Conservation (phyloP, 1,140 invertebrate species). For the Cydia splendana region DNA sequence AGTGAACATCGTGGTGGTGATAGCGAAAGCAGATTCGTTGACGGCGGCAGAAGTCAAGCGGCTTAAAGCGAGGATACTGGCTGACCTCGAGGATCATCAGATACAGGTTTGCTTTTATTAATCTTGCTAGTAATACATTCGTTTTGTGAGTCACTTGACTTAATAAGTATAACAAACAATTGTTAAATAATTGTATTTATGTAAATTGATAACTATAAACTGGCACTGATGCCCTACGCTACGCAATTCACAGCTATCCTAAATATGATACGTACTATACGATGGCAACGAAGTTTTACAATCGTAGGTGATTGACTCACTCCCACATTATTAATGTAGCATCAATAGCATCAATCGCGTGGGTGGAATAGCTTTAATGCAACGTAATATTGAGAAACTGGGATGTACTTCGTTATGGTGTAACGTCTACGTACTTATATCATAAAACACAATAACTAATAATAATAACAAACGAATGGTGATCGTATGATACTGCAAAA, state of each 20-base stretch:
- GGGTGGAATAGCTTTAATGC: not conserved
- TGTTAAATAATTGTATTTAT: too few species aligned
- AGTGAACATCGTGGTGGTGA: conserved; percentile 98
- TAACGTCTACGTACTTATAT: not conserved
- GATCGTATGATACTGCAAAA: too few species aligned
- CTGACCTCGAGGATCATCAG: conserved; percentile 89
- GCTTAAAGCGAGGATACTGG: conserved; percentile 91
- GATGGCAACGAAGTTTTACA: not conserved
- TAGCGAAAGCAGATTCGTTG: conserved; percentile 98
- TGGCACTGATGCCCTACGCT: too few species aligned
- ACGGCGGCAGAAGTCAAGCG: conserved; percentile 93
- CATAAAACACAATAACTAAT: not conserved
- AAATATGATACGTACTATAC: conserved; percentile 36
- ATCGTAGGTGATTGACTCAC: conserved; percentile 1
- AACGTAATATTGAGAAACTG: not conserved
- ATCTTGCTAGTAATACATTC: not conserved
- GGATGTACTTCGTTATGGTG: not conserved
- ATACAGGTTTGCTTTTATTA: conserved; percentile 83
- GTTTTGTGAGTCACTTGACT: not conserved
- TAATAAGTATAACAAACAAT: too few species aligned
- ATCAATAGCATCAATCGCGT: conserved; percentile 6
- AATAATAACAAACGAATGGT: not conserved
- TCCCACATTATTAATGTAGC: conserved; percentile 11
- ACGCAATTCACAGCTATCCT: too few species aligned
- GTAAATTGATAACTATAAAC: too few species aligned